Conservation (phyloP, 1,140 invertebrate genomes). For the Drosophila subobscura region DNA sequence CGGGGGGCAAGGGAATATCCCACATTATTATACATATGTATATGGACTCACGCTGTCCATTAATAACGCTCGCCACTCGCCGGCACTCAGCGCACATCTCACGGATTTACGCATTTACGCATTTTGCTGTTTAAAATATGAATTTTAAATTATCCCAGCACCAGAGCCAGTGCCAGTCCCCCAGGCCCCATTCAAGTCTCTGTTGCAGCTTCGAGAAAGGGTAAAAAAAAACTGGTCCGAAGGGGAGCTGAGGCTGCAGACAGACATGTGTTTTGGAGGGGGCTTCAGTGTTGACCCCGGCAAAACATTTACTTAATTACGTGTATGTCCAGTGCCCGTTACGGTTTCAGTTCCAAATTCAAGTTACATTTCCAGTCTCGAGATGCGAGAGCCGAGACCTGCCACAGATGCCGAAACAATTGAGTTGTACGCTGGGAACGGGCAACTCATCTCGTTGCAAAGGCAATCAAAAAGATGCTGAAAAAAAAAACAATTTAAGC, state of each 20-base stretch:
- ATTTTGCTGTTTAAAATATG: slow-evolving; percentile 68
- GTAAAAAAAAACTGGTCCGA: slow-evolving; percentile 4
- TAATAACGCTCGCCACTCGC: slow-evolving; percentile 68
- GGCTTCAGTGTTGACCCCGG: slow-evolving; percentile 8
- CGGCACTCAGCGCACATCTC: slow-evolving; percentile 56
- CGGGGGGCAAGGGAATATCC: not conserved
- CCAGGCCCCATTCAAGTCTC: slow-evolving; percentile 14
- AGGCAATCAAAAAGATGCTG: too few relatives aligned
- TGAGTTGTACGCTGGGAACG: slow-evolving; percentile 57
- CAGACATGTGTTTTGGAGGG: too few relatives aligned
- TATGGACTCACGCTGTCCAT: slow-evolving; percentile 50
- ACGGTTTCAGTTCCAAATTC: slow-evolving; percentile 27
- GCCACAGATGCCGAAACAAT: slow-evolving; percentile 18
- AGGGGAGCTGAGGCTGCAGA: not conserved
- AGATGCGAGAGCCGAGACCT: not conserved
- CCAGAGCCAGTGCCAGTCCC: not conserved
- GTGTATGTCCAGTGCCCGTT: slow-evolving; percentile 16
- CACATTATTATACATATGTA: slow-evolving; percentile 32
- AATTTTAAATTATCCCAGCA: slow-evolving; percentile 69
- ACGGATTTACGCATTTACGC: slow-evolving; percentile 55
- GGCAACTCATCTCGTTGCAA: too few relatives aligned
- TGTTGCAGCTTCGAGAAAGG: slow-evolving; percentile 1
- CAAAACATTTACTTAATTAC: slow-evolving; percentile 20
- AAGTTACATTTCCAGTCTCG: slow-evolving; percentile 3
- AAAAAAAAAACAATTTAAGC: too few relatives aligned